phyloP scores from a whole-genome alignment of 2,888 invertebrate species.

The Clepsis dumicolana region DNA sequence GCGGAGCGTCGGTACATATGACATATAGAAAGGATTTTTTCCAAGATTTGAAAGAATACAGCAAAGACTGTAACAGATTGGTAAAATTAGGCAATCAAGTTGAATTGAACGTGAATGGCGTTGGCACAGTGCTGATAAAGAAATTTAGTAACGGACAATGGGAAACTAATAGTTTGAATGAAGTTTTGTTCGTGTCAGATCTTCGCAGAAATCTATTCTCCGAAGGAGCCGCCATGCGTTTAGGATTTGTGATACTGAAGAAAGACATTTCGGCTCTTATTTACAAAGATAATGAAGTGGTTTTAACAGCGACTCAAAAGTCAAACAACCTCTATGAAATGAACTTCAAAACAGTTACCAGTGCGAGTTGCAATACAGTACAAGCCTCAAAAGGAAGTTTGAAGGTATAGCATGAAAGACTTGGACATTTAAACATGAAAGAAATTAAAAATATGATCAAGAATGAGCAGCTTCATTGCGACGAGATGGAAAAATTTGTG shows the following conservation, averaged over 20 bases:
- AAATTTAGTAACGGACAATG: conserved; percentile 49
- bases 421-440: conserved; percentile 42
- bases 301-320: conserved; percentile 20
- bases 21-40: conserved; percentile 7
- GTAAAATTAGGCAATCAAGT: conserved; percentile 28
- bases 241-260: conserved; percentile 49
- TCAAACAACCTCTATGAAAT: conserved; percentile 31
- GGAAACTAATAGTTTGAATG: conserved; percentile 46
- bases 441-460: conserved; percentile 41
- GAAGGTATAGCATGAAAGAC: conserved; percentile 45
- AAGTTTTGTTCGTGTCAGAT: conserved; percentile 53
- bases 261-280: conserved; percentile 32
- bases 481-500: conserved; percentile 25
- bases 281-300: conserved; percentile 24
- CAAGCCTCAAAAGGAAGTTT: neutral
- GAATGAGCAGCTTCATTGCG: conserved; percentile 21
- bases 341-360: conserved; percentile 18
- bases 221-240: conserved; percentile 51
- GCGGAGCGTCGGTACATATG: conserved; percentile 16
- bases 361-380: conserved; percentile 15
- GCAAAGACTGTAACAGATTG: neutral
- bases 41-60: neutral
- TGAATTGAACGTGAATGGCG: conserved; percentile 48
- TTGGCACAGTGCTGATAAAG: conserved; percentile 49
- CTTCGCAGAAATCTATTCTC: conserved; percentile 54